Base-by-base conservation (phyloP, 2,888 invertebrate species). In the Dicyrtomina minuta region DNA sequence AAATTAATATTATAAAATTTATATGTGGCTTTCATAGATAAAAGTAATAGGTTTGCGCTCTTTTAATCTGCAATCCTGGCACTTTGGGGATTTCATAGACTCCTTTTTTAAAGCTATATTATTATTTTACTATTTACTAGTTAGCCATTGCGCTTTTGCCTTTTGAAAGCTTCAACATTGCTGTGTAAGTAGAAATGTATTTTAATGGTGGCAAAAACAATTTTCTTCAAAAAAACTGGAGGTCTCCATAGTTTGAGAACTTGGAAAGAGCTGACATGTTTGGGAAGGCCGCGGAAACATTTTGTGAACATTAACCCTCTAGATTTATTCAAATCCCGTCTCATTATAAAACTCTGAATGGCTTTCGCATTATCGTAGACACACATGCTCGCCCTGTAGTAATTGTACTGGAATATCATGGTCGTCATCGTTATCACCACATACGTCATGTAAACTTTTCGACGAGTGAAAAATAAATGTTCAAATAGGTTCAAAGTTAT, bases 111-210 rank as follows among this genome's bases (percentile, higher is more conserved):
- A n/a, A n/a, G 13, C 53, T 53, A 20, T 20, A 5, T 24, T 3
- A 3, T 33, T 33, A 3, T 33, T 33, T 33, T 8, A 8, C 33
- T 33, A 33, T 33, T 33, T 33, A 33, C 8, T 33, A 33, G 33
- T n/a, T n/a, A n/a, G n/a, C n/a, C n/a, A n/a, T n/a, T 33, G 33
- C 33, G 33, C 33, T 33, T 33, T 5, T 33, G 33, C 8, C 24
- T 26, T 33, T 64, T 49, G 39, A 66, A 66, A 1, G 46, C 1
- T 8, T 43, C 26, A 5, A 66, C 46, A 46, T 59, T 66, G 13
- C 66, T 58, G 17, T 66, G 66, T 2, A 65, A 24, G 22, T 61
- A 68, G 10, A 68, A 51, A 33, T 68, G 60, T 4, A 68, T 60
- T 61, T 68, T 68, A 8, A 68, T 60, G n/a, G n/a, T 49, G 13